Conservation (phyloP, 2,888 invertebrate genomes). For the Coleophora flavipennella region DNA sequence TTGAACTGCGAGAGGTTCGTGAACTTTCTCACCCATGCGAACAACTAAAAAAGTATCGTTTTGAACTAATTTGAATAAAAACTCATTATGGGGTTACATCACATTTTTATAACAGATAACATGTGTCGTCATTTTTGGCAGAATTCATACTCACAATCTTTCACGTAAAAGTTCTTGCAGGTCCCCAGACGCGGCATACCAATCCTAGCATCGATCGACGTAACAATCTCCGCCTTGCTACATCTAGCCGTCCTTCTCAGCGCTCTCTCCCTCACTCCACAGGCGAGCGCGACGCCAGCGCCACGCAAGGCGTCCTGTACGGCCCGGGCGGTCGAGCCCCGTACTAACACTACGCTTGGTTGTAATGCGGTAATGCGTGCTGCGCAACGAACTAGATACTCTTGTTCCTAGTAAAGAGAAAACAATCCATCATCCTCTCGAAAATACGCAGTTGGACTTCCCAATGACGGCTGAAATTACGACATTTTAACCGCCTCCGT, state of each 20-base stretch:
- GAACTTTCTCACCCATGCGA: too few relatives aligned
- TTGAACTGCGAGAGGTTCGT: too few relatives aligned
- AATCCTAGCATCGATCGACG: conserved; percentile 90
- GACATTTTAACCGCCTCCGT: too few relatives aligned
- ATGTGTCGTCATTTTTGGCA: too few relatives aligned
- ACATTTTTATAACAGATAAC: too few relatives aligned
- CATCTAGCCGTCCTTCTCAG: conserved; percentile 79
- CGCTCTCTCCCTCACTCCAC: conserved; percentile 80
- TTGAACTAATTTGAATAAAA: too few relatives aligned
- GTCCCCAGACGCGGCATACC: conserved; percentile 86
- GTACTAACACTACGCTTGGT: conserved; percentile 91
- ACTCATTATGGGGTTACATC: too few relatives aligned
- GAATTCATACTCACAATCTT: conserved; percentile 50
- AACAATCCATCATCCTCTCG: too few relatives aligned
- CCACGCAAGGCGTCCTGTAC: conserved; percentile 89
- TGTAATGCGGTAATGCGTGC: conserved; percentile 86
- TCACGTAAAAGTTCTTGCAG: conserved; percentile 86
- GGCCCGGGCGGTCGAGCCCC: conserved; percentile 86
- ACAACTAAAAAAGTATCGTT: too few relatives aligned
- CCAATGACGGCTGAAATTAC: too few relatives aligned
- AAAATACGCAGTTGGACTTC: too few relatives aligned
- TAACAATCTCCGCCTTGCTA: conserved; percentile 87
- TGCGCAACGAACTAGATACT: conserved; percentile 88
- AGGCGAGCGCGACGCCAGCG: conserved; percentile 80
- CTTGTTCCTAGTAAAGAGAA: conserved; percentile 76